Conservation (phyloP, 2,888 invertebrate genomes). For the Bombyx huttoni region DNA sequence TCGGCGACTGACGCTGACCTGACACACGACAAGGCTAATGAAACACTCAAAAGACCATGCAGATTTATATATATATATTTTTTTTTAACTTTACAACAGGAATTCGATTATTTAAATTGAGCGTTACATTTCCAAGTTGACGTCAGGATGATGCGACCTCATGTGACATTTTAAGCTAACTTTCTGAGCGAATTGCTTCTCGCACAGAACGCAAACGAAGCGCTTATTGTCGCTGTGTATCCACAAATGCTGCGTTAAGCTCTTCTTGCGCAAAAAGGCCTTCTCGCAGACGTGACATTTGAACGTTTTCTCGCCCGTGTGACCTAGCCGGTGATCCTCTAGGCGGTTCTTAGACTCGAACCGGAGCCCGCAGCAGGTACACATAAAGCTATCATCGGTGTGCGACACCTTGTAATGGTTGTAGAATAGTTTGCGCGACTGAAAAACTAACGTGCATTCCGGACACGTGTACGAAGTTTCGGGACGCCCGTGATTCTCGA, state of each 20-base stretch:
- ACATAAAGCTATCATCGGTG: slow-evolving; percentile 35
- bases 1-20: too few species aligned
- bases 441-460: slow-evolving; percentile 34
- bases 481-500: slow-evolving; percentile 28
- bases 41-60: too few species aligned
- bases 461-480: slow-evolving; percentile 36
- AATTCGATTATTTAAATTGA: background rate
- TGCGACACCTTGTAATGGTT: slow-evolving; percentile 40
- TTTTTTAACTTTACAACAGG: background rate
- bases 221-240: slow-evolving; percentile 46
- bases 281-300: slow-evolving; percentile 60
- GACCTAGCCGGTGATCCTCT: slow-evolving; percentile 54
- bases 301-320: slow-evolving; percentile 58
- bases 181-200: slow-evolving; percentile 52
- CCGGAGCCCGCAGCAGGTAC: slow-evolving; percentile 40
- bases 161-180: slow-evolving; percentile 45
- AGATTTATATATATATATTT: background rate
- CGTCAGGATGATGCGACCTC: slow-evolving; percentile 36
- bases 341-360: slow-evolving; percentile 31
- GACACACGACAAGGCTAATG: too few species aligned
- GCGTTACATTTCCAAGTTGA: slow-evolving; percentile 8
- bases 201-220: slow-evolving; percentile 40
- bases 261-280: slow-evolving; percentile 58
- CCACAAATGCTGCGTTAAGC: slow-evolving; percentile 54
- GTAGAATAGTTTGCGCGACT: slow-evolving; percentile 37